Evolutionary conservation across 2,888 invertebrate species (phyloP), one percentile per base, ranked within the genome.

Genomic region (Sphaerophoria rueppellii): DNA sequence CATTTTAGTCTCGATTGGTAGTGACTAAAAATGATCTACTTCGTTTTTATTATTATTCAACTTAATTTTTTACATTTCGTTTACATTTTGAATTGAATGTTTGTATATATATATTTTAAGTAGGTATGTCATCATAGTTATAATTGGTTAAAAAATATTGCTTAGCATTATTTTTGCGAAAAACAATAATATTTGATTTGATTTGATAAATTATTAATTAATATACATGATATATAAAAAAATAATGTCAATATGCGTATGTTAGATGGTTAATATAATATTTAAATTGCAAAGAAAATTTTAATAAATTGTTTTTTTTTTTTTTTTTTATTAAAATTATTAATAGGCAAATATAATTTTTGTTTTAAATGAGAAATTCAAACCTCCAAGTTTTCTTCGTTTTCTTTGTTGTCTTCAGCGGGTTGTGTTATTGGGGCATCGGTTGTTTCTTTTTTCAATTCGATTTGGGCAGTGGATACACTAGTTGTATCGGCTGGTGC

Each of bases 401-500:
- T 89, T 75, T 89, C 89, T 83, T 89, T 89, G 78, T 89, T 90
- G 54, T 89, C 89, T 63, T 91, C 92, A 75, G 89, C 89, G 76
- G 90, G 91, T 87, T 90, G 91, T 77, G 91, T 91, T 80, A 89
- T 90, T 75, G 92, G 91, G 86, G 92, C 91, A 81, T 91, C 90
- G 82, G 89, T 87, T 46, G 80, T 60, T 83, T 89, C 89, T 76
- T 91, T 90, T 86, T 93, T 92, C 74, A 91, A 87, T 87, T 91
- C 90, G 70, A 93, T 91, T 88, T 93, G 93, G 72, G 93, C 93
- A 87, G 91, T 92, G 79, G 93, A 92, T 69, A 90, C 87, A 89
- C 91, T 88, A 55, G 91, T 91, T 12, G 91, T 90, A 72, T 93
- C 93, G 67, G 94, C 94, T 1, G 93, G 93, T 88, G 95, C 94